These are phyloP conservation scores for Heliconius eleuchia DNA, from an alignment of 1,140 invertebrate species.

Conservation along the genomic window DNA sequence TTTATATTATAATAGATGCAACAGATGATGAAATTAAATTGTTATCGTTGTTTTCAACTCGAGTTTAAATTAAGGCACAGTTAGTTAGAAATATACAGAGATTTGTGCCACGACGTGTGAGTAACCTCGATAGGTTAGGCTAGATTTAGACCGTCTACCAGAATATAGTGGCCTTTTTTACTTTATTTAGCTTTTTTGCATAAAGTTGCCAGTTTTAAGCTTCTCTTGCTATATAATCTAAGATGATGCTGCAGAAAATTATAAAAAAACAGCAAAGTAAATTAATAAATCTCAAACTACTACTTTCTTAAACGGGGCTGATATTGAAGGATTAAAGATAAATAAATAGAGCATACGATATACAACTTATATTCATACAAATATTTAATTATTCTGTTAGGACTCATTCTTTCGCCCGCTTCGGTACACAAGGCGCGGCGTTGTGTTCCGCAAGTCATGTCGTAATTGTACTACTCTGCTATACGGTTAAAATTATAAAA, in stretches of 20 bases:
- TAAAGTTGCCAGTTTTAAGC: background rate
- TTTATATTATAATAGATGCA: background rate
- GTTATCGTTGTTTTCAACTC: background rate
- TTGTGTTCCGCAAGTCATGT: too few species aligned
- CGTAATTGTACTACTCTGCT: too few species aligned
- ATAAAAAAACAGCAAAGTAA: too few species aligned
- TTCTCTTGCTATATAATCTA: background rate
- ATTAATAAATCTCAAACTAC: too few species aligned
- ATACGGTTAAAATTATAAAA: too few species aligned
- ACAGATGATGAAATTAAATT: background rate
- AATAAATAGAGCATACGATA: too few species aligned
- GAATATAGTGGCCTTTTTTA: background rate
- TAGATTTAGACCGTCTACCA: constrained; percentile 29
- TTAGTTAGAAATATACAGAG: constrained; percentile 23
- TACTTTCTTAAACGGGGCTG: too few species aligned
- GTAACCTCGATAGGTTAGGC: constrained; percentile 29
- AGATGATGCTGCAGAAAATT: background rate
- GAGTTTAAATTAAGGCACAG: constrained; percentile 8
- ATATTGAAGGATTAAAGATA: too few species aligned
- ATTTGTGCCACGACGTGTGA: constrained; percentile 25
- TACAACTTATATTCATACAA: too few species aligned
- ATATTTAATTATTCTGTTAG: too few species aligned
- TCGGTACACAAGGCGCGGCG: too few species aligned
- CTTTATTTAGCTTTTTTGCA: background rate
- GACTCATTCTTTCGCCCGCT: too few species aligned